These are phyloP conservation scores for Drosophila flavopinicola DNA, from an alignment of 2,888 invertebrate species.

Conservation along the genomic window DNA sequence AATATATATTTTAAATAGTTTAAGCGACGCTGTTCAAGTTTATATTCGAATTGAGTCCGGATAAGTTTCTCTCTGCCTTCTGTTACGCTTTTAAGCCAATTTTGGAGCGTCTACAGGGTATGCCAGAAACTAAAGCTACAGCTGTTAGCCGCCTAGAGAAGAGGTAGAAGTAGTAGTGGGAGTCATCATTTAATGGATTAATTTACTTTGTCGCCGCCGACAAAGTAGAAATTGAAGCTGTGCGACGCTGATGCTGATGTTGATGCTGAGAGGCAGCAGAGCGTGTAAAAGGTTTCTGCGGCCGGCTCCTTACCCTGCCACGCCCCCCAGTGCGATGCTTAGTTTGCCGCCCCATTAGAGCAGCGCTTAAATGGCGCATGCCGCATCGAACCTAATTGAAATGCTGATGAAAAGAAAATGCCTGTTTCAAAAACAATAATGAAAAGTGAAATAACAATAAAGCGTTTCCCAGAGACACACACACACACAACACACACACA, in stretches of 20 bases:
- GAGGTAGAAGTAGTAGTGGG: not conserved
- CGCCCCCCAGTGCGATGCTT: slow-evolving; percentile 37
- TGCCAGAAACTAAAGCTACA: slow-evolving; percentile 32
- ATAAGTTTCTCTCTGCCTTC: no score
- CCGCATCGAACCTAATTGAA: slow-evolving; percentile 72
- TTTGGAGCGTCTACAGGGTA: not conserved
- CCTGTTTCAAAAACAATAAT: slow-evolving; percentile 75
- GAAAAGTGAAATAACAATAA: slow-evolving; percentile 72
- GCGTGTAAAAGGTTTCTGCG: slow-evolving; percentile 76
- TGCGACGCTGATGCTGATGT: not conserved
- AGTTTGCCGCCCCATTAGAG: slow-evolving; percentile 38
- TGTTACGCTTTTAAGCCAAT: no score
- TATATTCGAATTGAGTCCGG: no score
- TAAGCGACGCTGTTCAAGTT: no score
- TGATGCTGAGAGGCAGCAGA: slow-evolving; percentile 50
- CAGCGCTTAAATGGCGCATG: slow-evolving; percentile 58
- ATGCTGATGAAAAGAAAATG: slow-evolving; percentile 76
- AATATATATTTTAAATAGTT: no score
- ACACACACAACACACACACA: slow-evolving; percentile 16
- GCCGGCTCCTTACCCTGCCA: no score
- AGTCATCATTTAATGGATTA: slow-evolving; percentile 71
- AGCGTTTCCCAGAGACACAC: slow-evolving; percentile 56
- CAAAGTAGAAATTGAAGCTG: slow-evolving; percentile 60
- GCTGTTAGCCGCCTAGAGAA: slow-evolving; percentile 15
- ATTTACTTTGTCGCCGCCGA: slow-evolving; percentile 74